phyloP scores from a whole-genome alignment of 1,140 invertebrate genomes.

The Sycophaga agraensis region DNA sequence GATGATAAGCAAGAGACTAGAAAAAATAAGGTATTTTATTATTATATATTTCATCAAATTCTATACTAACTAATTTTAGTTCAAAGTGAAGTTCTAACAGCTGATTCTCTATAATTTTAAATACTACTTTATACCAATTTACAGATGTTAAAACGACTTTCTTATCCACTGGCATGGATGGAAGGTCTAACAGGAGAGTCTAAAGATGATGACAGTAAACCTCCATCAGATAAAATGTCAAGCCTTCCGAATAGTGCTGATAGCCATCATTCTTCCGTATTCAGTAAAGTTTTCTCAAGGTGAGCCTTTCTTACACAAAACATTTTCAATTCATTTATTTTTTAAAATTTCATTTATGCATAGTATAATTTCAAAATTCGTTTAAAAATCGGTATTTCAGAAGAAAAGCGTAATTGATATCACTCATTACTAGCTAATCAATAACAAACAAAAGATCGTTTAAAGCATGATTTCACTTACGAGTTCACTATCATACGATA shows the following conservation, averaged over 20 bases:
- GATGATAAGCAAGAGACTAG: constrained; percentile 59
- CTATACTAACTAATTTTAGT: no score
- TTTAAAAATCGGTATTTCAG: constrained; percentile 4
- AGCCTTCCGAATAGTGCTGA: constrained; percentile 67
- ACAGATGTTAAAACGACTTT: constrained; percentile 86
- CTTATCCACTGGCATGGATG: constrained; percentile 90
- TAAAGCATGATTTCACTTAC: neutral
- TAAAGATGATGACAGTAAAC: constrained; percentile 58
- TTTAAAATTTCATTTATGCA: neutral
- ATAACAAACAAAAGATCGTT: neutral
- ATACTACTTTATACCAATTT: constrained; percentile 32
- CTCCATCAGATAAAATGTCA: constrained; percentile 49
- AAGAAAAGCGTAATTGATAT: constrained; percentile 7
- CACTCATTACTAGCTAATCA: neutral
- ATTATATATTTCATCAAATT: no score
- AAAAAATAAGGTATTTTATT: constrained; percentile 54
- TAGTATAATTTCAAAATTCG: neutral
- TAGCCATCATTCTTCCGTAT: constrained; percentile 72
- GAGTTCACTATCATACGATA: neutral
- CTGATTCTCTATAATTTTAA: no score
- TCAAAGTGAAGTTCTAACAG: no score
- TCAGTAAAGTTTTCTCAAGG: constrained; percentile 89
- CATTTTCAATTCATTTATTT: constrained; percentile 7
- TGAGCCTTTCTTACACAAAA: constrained; percentile 47
- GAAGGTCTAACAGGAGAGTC: constrained; percentile 76